These are phyloP conservation scores for Hyaena hyaena DNA, from an alignment of 2,113 vertebrate species.

Conservation along the genomic window DNA sequence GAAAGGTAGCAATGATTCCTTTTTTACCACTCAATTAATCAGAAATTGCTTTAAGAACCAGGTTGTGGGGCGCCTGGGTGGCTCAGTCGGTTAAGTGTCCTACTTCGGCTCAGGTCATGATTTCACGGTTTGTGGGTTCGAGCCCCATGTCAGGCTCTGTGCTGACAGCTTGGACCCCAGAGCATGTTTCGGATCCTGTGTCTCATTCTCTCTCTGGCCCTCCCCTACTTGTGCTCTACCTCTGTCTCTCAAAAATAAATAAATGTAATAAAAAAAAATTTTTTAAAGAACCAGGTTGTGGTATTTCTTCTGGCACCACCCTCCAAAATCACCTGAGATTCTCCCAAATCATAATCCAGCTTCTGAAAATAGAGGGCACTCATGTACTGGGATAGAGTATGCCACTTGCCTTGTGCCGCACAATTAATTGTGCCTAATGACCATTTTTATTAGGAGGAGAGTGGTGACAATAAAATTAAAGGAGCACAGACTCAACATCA, in stretches of 20 bases:
- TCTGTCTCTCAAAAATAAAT: no score
- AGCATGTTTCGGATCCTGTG: no score
- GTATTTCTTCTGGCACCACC: neutral
- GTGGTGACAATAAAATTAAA: conserved; percentile 29
- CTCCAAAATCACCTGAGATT: neutral
- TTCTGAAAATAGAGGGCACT: neutral
- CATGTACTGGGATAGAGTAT: fast-evolving
- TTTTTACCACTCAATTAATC: neutral
- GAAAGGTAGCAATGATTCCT: neutral
- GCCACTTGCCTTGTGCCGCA: neutral
- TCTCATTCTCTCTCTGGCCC: no score
- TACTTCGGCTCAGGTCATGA: no score
- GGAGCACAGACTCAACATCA: neutral
- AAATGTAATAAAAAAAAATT: no score
- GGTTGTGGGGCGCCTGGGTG: no score
- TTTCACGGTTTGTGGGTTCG: no score
- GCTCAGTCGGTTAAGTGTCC: no score
- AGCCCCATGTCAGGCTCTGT: no score
- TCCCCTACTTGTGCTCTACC: no score
- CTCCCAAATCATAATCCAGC: neutral
- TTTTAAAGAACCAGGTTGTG: neutral
- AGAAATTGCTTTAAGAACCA: neutral
- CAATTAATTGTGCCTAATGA: neutral
- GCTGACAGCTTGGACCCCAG: no score
- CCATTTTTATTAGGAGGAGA: conserved; percentile 6